Evolutionary conservation across 2,797 vertebrate species (phyloP).

Genomic region (Oreochromis mossambicus): DNA sequence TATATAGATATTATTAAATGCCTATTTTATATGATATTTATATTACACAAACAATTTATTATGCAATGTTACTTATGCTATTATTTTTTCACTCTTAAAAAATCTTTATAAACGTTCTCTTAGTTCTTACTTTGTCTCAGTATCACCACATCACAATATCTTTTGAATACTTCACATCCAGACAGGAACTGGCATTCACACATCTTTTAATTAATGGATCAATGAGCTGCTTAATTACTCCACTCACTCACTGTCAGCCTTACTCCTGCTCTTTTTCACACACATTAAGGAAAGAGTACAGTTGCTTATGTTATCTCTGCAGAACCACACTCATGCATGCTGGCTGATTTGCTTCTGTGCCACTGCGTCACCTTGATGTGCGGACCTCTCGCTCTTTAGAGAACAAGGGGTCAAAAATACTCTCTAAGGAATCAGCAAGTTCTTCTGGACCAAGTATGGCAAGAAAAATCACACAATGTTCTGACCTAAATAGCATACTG

Average conservation of each 20-base stretch:
- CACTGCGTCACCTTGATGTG: background rate
- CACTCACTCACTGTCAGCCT: background rate
- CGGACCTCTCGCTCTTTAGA: background rate
- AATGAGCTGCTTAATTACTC: conserved; percentile 1
- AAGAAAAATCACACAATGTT: background rate
- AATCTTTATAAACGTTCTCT: background rate
- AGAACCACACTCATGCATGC: background rate
- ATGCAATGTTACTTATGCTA: background rate
- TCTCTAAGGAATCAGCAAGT: background rate
- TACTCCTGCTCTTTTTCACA: background rate
- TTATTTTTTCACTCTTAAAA: background rate
- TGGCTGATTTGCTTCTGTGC: background rate
- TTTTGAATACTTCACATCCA: background rate
- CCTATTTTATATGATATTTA: background rate
- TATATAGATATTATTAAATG: background rate
- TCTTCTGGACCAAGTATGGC: background rate
- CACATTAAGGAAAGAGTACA: background rate
- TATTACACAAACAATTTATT: background rate
- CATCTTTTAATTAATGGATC: background rate
- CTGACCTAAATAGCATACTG: background rate
- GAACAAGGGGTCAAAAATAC: background rate
- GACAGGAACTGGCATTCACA: background rate
- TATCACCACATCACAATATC: background rate
- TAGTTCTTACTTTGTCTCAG: background rate
- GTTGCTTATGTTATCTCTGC: background rate